Percentiles rank a stretch among this genome's conserved stretches.
Conservation (phyloP, 2,888 invertebrate genomes). For the Therioaphis trifolii region DNA sequence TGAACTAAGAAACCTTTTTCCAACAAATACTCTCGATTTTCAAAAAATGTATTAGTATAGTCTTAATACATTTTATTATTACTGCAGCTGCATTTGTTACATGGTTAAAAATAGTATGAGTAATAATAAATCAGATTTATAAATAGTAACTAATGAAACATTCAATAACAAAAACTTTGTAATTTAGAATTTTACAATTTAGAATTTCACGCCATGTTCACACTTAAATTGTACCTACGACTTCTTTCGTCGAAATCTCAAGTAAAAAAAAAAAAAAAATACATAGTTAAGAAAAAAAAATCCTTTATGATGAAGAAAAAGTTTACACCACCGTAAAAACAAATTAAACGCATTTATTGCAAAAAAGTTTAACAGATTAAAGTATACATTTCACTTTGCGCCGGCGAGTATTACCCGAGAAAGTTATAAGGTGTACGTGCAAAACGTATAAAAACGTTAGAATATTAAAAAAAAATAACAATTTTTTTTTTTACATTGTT, state of each 20-base stretch:
- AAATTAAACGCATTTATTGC: conserved; percentile 15
- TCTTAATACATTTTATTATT: too few relatives aligned
- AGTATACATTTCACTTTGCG: not conserved
- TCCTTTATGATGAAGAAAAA: not conserved
- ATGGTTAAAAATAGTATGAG: too few relatives aligned
- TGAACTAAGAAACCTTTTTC: too few relatives aligned
- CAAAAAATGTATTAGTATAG: too few relatives aligned
- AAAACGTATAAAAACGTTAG: conserved; percentile 2
- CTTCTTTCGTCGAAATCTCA: not conserved
- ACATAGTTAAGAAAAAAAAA: not conserved
- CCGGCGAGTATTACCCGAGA: not conserved
- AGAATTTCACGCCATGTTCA: not conserved
- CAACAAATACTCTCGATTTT: too few relatives aligned
- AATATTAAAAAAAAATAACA: conserved; percentile 25
- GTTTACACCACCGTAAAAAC: not conserved
- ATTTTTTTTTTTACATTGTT: not conserved
- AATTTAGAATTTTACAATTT: not conserved
- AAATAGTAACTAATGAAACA: not conserved
- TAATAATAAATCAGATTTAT: not conserved
- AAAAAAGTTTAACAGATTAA: conserved; percentile 12
- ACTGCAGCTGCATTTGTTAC: too few relatives aligned
- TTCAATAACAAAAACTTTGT: not conserved
- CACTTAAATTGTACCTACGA: not conserved
- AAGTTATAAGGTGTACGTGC: conserved; percentile 24
- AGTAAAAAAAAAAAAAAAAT: not conserved